These are phyloP conservation scores for Agrochola lota DNA, from an alignment of 2,888 invertebrate species.

Conservation along the genomic window DNA sequence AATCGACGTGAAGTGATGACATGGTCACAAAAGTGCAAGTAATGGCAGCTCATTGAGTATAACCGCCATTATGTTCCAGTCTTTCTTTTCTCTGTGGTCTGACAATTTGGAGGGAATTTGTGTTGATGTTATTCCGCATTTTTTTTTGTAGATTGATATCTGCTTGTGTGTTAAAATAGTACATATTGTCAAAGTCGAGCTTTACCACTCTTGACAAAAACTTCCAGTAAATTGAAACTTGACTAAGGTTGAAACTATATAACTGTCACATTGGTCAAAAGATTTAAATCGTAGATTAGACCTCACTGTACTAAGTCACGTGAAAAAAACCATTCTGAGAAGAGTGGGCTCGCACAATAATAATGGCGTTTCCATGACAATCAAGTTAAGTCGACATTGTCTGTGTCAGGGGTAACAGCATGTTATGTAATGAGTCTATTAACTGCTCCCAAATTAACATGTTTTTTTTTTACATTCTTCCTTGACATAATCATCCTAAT, in stretches of 20 bases:
- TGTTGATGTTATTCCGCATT: slow-evolving; percentile 8
- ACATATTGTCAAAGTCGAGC: neutral
- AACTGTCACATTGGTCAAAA: neutral
- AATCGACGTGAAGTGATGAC: slow-evolving; percentile 56
- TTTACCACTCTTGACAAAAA: neutral
- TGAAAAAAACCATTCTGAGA: no score
- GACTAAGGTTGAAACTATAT: neutral
- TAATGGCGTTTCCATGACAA: no score
- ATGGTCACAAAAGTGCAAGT: slow-evolving; percentile 58
- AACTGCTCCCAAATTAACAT: no score
- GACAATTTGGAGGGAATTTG: slow-evolving; percentile 22
- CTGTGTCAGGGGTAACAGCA: no score
- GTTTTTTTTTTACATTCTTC: no score
- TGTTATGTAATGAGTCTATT: no score
- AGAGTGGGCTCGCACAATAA: no score
- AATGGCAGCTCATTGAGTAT: slow-evolving; percentile 55
- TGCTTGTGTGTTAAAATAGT: neutral
- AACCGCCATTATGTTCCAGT: slow-evolving; percentile 43
- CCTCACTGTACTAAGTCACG: no score
- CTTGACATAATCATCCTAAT: no score
- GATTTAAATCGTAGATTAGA: no score
- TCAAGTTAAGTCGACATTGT: no score
- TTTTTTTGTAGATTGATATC: slow-evolving; percentile 8
- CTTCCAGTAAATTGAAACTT: neutral
- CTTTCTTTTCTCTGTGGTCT: slow-evolving; percentile 24